Percentiles rank a stretch among this genome's conserved stretches.
Conservation (phyloP, 1,140 invertebrate genomes). For the Heliconius himera region DNA sequence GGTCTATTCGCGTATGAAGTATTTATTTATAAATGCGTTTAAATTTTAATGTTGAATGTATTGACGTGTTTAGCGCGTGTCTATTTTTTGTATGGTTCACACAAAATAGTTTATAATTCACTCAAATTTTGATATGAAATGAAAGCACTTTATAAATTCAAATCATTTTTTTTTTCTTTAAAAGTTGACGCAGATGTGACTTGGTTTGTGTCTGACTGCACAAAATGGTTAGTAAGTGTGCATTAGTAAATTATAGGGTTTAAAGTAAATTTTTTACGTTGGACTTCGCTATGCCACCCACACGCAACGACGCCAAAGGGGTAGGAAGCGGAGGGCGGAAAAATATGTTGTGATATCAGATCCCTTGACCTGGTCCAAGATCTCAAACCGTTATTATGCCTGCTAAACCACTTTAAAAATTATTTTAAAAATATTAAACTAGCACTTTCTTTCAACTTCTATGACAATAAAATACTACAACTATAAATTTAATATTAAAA, state of each 20-base stretch:
- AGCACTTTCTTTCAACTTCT: neutral
- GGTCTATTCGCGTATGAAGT: slow-evolving; percentile 17
- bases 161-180: neutral
- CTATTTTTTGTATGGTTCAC: neutral
- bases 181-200: no score
- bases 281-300: no score
- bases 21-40: slow-evolving; percentile 1
- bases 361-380: no score
- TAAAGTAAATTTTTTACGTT: no score
- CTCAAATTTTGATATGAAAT: neutral
- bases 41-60: neutral
- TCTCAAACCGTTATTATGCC: no score
- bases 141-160: neutral
- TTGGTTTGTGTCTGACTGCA: neutral
- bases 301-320: no score
- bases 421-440: neutral
- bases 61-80: neutral
- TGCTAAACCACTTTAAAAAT: neutral
- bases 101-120: neutral
- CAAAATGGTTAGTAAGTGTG: neutral
- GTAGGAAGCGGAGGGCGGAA: no score
- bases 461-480: neutral
- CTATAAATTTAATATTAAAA: neutral
- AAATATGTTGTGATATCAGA: no score
- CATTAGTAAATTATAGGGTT: no score